Percentiles rank a stretch among this genome's conserved stretches.
phyloP scores from a whole-genome alignment of 2,113 vertebrate species.

The Cheirogaleus medius region DNA sequence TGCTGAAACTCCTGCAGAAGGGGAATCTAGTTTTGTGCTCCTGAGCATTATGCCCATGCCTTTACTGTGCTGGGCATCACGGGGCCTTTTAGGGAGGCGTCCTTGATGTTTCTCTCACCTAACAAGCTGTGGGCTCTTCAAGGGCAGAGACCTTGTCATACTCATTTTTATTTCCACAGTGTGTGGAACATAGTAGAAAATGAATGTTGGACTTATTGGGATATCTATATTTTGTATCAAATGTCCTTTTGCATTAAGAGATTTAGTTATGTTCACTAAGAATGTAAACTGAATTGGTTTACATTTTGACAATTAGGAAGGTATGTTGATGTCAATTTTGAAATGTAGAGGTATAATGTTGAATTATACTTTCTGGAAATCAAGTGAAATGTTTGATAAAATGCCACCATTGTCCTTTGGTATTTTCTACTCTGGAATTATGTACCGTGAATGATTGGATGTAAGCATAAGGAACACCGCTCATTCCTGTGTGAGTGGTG shows the following conservation, averaged over 20 bases:
- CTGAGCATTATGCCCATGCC: not conserved
- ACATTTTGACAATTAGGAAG: constrained; percentile 20
- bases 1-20: not conserved
- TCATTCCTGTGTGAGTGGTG: not conserved
- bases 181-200: not conserved
- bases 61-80: not conserved
- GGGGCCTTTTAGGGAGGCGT: not conserved
- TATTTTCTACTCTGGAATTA: not conserved
- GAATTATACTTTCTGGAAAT: constrained; percentile 58
- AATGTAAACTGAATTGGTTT: constrained; percentile 28
- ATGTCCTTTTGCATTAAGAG: constrained; percentile 48
- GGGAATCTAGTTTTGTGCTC: not conserved
- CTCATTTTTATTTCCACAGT: constrained; percentile 10
- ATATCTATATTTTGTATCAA: constrained; percentile 36
- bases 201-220: not conserved
- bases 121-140: not conserved
- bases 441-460: not conserved
- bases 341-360: constrained; percentile 47
- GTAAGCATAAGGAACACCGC: not conserved
- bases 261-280: constrained; percentile 26
- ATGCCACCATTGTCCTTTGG: not conserved
- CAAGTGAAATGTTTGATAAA: constrained; percentile 37
- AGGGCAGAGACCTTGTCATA: not conserved
- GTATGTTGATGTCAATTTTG: constrained; percentile 33
- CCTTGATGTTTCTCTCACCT: not conserved